Percentiles rank a stretch among this genome's conserved stretches.
These are phyloP conservation scores for Hemiprocne comata DNA, from an alignment of 2,113 vertebrate genomes.

Conservation along the genomic window DNA sequence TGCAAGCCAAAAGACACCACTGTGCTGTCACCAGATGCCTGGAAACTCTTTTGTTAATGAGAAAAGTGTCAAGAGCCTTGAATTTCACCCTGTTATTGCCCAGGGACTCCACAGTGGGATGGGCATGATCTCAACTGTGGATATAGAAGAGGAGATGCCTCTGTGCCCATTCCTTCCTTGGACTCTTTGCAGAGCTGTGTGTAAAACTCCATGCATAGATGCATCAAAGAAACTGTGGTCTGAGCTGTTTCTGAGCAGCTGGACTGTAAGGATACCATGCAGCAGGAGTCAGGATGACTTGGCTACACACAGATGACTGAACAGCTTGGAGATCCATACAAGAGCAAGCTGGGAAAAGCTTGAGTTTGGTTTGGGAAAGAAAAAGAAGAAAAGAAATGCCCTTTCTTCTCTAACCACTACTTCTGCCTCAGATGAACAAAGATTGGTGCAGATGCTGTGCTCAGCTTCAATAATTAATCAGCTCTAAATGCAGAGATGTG, in stretches of 20 bases:
- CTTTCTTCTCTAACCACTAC: neutral
- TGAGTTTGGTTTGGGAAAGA: neutral
- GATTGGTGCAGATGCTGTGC: neutral
- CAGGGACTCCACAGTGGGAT: neutral
- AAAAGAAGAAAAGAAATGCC: neutral
- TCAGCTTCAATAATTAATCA: neutral
- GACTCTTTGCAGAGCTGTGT: neutral
- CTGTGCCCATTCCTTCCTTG: neutral
- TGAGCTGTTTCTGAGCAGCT: neutral
- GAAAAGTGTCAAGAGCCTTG: neutral
- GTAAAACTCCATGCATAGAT: neutral
- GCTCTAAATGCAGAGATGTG: neutral
- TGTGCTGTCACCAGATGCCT: neutral
- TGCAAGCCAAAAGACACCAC: neutral
- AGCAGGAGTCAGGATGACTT: neutral
- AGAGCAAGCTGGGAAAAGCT: neutral
- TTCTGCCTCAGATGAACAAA: neutral
- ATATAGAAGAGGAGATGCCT: neutral
- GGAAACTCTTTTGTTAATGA: neutral
- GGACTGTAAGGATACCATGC: neutral
- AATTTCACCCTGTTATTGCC: neutral
- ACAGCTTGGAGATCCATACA: neutral
- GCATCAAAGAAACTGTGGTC: neutral
- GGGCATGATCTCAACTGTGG: neutral
- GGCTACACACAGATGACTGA: neutral